Base-by-base conservation (phyloP, 2,797 vertebrate species). In the Chaetodon trifasciatus region DNA sequence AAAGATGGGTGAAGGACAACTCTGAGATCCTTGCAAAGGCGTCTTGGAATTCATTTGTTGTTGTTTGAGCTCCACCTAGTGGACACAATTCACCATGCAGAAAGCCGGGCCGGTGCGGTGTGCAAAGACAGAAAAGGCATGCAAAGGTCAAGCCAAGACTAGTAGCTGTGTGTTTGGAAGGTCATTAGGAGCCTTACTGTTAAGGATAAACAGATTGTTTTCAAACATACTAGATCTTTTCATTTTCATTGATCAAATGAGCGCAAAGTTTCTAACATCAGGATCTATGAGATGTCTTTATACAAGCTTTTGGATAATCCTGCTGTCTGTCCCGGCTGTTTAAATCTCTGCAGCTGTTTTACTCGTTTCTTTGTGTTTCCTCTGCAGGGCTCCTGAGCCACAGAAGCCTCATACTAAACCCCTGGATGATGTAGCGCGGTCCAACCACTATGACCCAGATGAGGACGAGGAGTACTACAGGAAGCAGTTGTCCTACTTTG, bases 381-480 rank as follows among this genome's bases (percentile, higher is more conserved):
- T 73, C 57, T 85, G 24, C 86, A 99, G 98, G 90, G 95, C 95
- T 75, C 97, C 98, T 37, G 98, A 99, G 94, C 98, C 97, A 50
- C 98, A 99, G 85, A 98, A 98, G 95, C 96, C 98, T 90, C 98
- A 98, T 39, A 81, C 94, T 6, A 98, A 97, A 89, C 94, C 96
- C 1, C 93, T 96, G 49, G 97, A 99, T 79, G 98, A 99, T 44
- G 92, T 96, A 0, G 91, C 96, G 55, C 97, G 97, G 46, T 92
- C 97, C 56, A 99, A 99, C 88, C 97, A 98, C 84, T 98, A 98
- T 0, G 97, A 98, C 81, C 97, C 96, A 0, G 97, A 99, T 53
- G 98, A 99, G 57, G 98, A 99, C 21, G 98, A 99, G 82, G 98
- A 99, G 61, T 98, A 98, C 77, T 99, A 99, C 71, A 96, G 97